Evolutionary conservation across 2,113 vertebrate species (phyloP), one percentile per base, ranked within the genome.

Genomic region (Macrotis lagotis): DNA sequence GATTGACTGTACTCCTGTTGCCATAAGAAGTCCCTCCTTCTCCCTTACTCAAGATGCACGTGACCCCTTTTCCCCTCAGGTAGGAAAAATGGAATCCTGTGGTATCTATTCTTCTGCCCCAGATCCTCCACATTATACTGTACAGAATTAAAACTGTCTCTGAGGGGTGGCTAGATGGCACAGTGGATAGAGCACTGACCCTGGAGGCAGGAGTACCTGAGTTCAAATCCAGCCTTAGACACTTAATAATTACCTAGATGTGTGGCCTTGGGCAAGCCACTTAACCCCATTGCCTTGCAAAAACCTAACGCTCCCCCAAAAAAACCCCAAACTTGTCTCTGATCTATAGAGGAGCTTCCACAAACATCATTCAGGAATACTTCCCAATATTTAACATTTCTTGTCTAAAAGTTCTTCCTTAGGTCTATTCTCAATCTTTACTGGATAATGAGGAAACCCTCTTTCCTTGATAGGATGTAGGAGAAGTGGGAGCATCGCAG

Each of bases 401-500:
- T 95, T 48, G 0, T 0, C 37, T 66, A 92, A 83, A 90, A 96
- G 92, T 92, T 95, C 66, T 48, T 93, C 90, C 59, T 52, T 37
- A 16, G 37, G 48, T 94, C 53, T 94, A 44, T 11, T 51, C 50
- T 93, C 31, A 31, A 50, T 47, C 0, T 19, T 37, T 1, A 8
- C 66, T 51, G 59, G 31, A 12, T 25, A 47, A 19, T 8, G 48
- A 44, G 91, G 51, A 44, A 88, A 47, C 26, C 25, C 22, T 51
- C 37, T 55, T 88, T 1, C 0, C 47, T 74, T 10, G 44, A 3
- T 0, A 47, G 92, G 83, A 37, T 92, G 25, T 89, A 0, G 3
- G 51, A 44, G 94, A 91, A 94, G 93, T 93, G 92, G 97, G 95
- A 96, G 93, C 0, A 0, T 93, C 96, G 93, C 96, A 96, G 89